Base-by-base conservation (phyloP, 2,113 vertebrate genomes). In the Myodes glareolus region DNA sequence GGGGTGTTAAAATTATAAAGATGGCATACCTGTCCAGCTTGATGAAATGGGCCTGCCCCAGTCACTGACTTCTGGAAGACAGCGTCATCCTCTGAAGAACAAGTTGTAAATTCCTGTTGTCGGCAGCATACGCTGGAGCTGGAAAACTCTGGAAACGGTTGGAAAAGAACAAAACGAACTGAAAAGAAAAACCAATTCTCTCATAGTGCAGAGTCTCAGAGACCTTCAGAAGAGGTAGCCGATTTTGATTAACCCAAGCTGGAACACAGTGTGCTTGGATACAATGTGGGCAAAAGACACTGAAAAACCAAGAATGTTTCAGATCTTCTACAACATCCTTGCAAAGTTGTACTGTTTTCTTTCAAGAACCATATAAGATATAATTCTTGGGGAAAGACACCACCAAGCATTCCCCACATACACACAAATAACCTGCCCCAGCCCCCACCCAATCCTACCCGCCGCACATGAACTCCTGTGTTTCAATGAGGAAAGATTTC, bases 81-180 rank as follows among this genome's bases (percentile, higher is more conserved):
- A 80, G 87, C 50, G 47, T 72, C 12, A 42, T 5, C 5, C 75
- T 97, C 75, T 75, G 58, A 97, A 97, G 95, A 98, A 95, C 9
- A 36, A 36, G 52, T 75, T 70, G 42, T 91, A 96, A 94, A 96
- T 80, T 50, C 97, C 97, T 80, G 25, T 94, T 94, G 88, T 91
- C 93, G 75, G 92, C 97, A 90, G 88, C 85, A 23, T 93, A 94
- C 96, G 95, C 96, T 82, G 93, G 95, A 97, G 96, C 93, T 97
- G 96, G 97, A 97, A 97, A 97, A 96, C 92, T 91, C 73, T 97
- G 88, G 96, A 98, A 98, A 97, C 94, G 97, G 96, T 97, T 98
- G 96, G 95, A 97, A 96, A 98, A 97, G 88, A 80, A 61, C 88
- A 97, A 97, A 98, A 98, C 94, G 92, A 96, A 96, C 96, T 97